Conservation (phyloP, 2,113 vertebrate genomes). For the Parotia lawesii region DNA sequence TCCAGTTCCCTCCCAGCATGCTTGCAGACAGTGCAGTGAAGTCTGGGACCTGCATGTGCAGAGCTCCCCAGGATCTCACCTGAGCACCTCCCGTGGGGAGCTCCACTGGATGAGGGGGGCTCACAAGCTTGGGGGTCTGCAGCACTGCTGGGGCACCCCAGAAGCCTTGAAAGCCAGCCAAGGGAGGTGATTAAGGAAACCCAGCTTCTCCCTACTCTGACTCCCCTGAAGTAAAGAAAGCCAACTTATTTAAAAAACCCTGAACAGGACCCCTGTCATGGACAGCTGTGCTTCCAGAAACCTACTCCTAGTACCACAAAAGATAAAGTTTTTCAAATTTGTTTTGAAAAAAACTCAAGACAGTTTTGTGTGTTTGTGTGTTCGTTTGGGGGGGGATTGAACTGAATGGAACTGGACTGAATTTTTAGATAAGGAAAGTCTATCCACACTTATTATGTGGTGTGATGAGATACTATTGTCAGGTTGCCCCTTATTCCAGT, state of each 20-base stretch:
- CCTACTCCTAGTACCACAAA: neutral
- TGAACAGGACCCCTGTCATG: neutral
- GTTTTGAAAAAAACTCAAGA: neutral
- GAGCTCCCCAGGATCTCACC: neutral
- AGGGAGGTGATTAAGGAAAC: neutral
- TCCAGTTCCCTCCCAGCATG: neutral
- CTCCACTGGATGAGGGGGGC: neutral
- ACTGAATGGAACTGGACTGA: neutral
- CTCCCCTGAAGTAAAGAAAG: neutral
- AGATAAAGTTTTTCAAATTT: neutral
- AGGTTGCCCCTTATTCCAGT: neutral
- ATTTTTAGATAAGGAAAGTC: neutral
- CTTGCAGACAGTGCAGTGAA: neutral
- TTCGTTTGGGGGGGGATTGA: neutral
- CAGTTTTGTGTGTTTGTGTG: neutral
- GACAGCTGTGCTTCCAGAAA: neutral
- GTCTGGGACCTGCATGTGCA: neutral
- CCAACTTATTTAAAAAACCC: neutral
- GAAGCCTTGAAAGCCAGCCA: neutral
- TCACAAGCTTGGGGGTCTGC: neutral
- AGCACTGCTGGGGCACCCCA: neutral
- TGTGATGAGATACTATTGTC: neutral
- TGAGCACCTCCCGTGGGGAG: neutral
- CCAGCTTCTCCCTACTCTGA: neutral
- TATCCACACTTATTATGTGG: neutral